Evolutionary conservation across 2,888 invertebrate genomes (phyloP).

Genomic region (Lithosia quadra): DNA sequence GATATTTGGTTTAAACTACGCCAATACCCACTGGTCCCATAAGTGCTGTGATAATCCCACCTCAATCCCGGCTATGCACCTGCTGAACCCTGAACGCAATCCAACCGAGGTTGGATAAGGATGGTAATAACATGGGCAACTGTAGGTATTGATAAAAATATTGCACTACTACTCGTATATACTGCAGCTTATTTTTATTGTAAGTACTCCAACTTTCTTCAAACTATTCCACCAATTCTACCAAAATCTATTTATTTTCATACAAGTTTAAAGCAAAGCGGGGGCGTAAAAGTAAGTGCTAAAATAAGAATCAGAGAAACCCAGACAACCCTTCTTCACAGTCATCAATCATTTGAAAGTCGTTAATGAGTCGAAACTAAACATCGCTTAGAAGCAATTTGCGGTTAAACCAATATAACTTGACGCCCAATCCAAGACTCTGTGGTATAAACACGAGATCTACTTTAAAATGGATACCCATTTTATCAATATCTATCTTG

Average conservation of each 20-base stretch:
- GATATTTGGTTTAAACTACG: too few species aligned
- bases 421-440: conserved; percentile 47
- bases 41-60: too few species aligned
- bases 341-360: conserved; percentile 71
- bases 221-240: not conserved
- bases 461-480: conserved; percentile 51
- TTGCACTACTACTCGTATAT: too few species aligned
- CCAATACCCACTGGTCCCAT: too few species aligned
- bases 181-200: too few species aligned
- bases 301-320: conserved; percentile 40
- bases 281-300: conserved; percentile 28
- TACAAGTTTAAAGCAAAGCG: not conserved
- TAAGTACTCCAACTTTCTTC: not conserved
- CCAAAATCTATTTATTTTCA: not conserved
- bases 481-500: conserved; percentile 40
- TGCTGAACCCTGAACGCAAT: too few species aligned
- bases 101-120: too few species aligned
- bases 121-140: too few species aligned
- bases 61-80: too few species aligned
- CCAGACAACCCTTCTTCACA: conserved; percentile 54
- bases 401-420: conserved; percentile 51
- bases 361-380: conserved; percentile 75
- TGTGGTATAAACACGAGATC: conserved; percentile 38
- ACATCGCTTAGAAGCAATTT: conserved; percentile 68
- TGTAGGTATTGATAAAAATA: too few species aligned